A percentile compares a stretch with the other conserved stretches of the same genome.
These are phyloP conservation scores for Leptopilina boulardi DNA, from an alignment of 1,140 invertebrate genomes.

Conservation along the genomic window DNA sequence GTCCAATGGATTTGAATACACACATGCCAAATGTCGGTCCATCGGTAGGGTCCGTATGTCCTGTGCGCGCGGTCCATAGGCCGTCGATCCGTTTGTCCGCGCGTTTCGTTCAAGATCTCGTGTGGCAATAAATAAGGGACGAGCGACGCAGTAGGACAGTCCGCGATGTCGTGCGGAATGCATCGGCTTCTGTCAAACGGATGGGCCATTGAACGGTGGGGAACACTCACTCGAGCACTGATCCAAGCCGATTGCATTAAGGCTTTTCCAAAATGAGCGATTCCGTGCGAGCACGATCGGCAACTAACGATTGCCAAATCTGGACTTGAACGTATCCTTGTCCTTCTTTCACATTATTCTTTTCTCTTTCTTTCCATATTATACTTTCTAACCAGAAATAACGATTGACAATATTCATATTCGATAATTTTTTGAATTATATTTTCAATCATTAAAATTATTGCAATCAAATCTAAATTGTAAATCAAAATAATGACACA, in stretches of 20 bases:
- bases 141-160: slow-evolving; percentile 68
- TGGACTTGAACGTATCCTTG: slow-evolving; percentile 31
- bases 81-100: slow-evolving; percentile 63
- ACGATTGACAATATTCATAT: no score
- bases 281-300: slow-evolving; percentile 24
- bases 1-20: slow-evolving; percentile 64
- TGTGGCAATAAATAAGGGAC: slow-evolving; percentile 72
- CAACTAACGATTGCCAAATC: slow-evolving; percentile 46
- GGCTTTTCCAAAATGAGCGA: slow-evolving; percentile 64
- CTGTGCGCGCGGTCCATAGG: slow-evolving; percentile 41
- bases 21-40: slow-evolving; percentile 66
- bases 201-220: slow-evolving; percentile 54
- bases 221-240: slow-evolving; percentile 50
- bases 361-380: neutral
- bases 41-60: slow-evolving; percentile 39
- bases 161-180: slow-evolving; percentile 71
- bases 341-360: neutral
- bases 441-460: no score
- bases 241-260: slow-evolving; percentile 63
- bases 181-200: slow-evolving; percentile 69
- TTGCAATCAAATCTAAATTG: no score
- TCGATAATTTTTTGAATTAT: no score
- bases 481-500: no score
- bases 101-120: slow-evolving; percentile 60
- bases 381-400: no score